These are phyloP conservation scores for Coracopsis vasa DNA, from an alignment of 2,113 vertebrate genomes.

Conservation along the genomic window DNA sequence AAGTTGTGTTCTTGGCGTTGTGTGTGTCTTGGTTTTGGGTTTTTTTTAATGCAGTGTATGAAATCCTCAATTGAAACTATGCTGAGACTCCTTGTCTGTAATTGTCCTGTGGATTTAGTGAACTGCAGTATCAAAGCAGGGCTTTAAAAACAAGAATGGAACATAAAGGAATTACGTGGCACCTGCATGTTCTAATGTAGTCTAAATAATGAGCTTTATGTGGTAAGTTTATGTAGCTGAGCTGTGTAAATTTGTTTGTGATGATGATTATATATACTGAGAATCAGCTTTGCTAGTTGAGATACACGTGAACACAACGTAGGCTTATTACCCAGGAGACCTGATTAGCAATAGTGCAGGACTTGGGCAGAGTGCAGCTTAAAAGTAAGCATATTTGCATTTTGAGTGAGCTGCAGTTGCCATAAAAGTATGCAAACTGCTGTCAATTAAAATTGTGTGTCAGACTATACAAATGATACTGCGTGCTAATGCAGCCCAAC, in stretches of 20 bases:
- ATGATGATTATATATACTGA: not conserved
- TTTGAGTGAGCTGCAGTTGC: not conserved
- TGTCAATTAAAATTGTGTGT: fast-evolving
- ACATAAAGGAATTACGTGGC: not conserved
- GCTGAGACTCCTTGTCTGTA: not conserved
- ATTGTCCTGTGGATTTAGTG: not conserved
- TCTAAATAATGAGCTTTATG: not conserved
- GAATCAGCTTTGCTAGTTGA: not conserved
- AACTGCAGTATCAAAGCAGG: not conserved
- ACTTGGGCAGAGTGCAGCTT: not conserved
- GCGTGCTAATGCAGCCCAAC: fast-evolving
- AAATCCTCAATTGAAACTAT: not conserved
- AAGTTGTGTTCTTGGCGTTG: not conserved
- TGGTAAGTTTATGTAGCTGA: not conserved
- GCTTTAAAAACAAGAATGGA: not conserved
- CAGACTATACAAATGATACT: not conserved
- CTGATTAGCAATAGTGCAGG: not conserved
- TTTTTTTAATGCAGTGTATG: not conserved
- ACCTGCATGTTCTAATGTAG: not conserved
- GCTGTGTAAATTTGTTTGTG: not conserved
- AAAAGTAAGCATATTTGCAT: not conserved
- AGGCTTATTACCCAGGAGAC: not conserved
- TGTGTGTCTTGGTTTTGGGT: not conserved
- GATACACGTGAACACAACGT: not conserved
- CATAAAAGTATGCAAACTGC: fast-evolving